Percentiles rank a stretch among this genome's conserved stretches.
These are phyloP conservation scores for Podarcis lilfordi DNA, from an alignment of 2,797 vertebrate species.

Conservation along the genomic window DNA sequence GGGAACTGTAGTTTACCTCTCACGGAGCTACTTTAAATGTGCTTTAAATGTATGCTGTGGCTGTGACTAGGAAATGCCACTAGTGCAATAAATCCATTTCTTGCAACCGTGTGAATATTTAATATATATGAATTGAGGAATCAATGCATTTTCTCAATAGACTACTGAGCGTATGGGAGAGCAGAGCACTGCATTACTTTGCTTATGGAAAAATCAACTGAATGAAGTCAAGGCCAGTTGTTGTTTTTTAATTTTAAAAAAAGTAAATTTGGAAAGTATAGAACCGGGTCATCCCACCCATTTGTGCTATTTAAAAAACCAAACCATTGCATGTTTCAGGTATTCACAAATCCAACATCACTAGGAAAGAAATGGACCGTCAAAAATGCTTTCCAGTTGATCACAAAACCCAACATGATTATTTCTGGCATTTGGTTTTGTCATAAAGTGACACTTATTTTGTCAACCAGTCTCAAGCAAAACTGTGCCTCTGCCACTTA, in stretches of 20 bases:
- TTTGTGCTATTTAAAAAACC: not conserved
- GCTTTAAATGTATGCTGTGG: no score
- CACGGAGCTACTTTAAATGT: no score
- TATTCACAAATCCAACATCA: not conserved
- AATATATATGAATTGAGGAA: not conserved
- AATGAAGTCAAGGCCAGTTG: not conserved
- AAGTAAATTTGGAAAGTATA: not conserved
- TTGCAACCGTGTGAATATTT: not conserved
- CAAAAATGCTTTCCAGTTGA: conserved; percentile 25
- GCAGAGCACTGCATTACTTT: not conserved
- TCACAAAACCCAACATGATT: conserved; percentile 55
- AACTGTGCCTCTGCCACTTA: conserved; percentile 59
- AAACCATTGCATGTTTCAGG: not conserved
- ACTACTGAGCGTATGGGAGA: not conserved
- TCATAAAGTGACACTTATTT: conserved; percentile 70
- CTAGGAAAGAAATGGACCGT: not conserved
- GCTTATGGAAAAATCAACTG: not conserved
- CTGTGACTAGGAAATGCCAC: no score
- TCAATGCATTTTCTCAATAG: not conserved
- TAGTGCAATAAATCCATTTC: not conserved
- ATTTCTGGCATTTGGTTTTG: conserved; percentile 61
- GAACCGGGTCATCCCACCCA: not conserved
- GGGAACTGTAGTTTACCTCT: no score
- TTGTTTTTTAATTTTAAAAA: not conserved
- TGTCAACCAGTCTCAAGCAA: conserved; percentile 70